Conservation (phyloP, 2,888 invertebrate genomes). For the Hypomecis atomaria region DNA sequence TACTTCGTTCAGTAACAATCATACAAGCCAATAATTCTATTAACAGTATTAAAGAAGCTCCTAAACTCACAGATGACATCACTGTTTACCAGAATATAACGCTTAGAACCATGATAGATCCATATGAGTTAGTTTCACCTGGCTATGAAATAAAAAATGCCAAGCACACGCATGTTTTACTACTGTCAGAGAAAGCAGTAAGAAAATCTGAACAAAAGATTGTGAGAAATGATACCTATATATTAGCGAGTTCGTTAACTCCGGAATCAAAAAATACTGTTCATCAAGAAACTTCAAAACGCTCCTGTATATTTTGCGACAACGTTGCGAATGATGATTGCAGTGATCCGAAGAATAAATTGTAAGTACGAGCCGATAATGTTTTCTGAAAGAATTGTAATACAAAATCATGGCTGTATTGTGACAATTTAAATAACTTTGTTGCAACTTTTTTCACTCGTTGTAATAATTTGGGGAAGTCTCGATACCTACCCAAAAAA, state of each 20-base stretch:
- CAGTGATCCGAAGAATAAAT: slow-evolving; percentile 59
- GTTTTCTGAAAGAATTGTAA: too few species aligned
- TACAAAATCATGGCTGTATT: too few species aligned
- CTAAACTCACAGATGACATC: slow-evolving; percentile 36
- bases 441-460: too few species aligned
- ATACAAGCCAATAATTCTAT: slow-evolving; percentile 26
- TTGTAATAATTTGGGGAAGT: too few species aligned
- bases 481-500: too few species aligned
- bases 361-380: slow-evolving; percentile 54
- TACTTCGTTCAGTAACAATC: slow-evolving; percentile 10
- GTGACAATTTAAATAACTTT: too few species aligned
- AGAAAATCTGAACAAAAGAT: slow-evolving; percentile 45
- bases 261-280: slow-evolving; percentile 22
- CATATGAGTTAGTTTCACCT: slow-evolving; percentile 31
- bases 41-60: slow-evolving; percentile 32
- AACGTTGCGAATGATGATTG: slow-evolving; percentile 62
- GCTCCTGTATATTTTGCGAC: slow-evolving; percentile 67
- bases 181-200: slow-evolving; percentile 47
- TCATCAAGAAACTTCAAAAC: slow-evolving; percentile 31
- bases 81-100: slow-evolving; percentile 39
- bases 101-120: slow-evolving; percentile 46
- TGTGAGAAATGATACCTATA: slow-evolving; percentile 12
- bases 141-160: slow-evolving; percentile 35
- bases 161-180: slow-evolving; percentile 42
- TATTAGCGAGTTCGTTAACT: slow-evolving; percentile 24